Percentiles rank a stretch among this genome's conserved stretches.
Evolutionary conservation across 2,113 vertebrate genomes (phyloP).

Genomic region (Onychostoma macrolepis): DNA sequence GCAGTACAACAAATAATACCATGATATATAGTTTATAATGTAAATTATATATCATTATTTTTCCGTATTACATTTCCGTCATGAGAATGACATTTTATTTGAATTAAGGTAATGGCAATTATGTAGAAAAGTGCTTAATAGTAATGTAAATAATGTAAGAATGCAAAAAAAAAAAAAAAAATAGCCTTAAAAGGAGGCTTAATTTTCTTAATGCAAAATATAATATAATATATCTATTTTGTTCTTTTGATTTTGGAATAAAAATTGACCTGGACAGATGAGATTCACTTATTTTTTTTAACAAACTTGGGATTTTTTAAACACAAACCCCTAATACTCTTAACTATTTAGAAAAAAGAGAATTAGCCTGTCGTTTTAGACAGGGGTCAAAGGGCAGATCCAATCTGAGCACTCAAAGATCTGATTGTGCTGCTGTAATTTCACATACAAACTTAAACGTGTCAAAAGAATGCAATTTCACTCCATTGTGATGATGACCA

Average conservation of each 20-base stretch:
- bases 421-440: not conserved
- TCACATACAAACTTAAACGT: not conserved
- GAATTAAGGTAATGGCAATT: not conserved
- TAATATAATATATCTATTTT: not conserved
- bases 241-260: not conserved
- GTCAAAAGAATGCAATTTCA: not conserved
- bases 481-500: not conserved
- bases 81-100: not conserved
- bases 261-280: not conserved
- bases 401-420: slow-evolving; percentile 3
- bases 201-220: slow-evolving; percentile 2
- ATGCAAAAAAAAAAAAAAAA: too few species aligned
- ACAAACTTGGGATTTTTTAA: not conserved
- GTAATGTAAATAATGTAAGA: not conserved
- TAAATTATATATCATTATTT: not conserved
- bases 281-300: not conserved
- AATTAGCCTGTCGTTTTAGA: not conserved
- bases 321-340: not conserved
- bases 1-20: not conserved
- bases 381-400: not conserved
- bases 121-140: not conserved
- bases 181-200: not conserved
- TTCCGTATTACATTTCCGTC: not conserved
- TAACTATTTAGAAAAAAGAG: not conserved
- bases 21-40: not conserved